A percentile compares a stretch with the other conserved stretches of the same genome.
Conservation (phyloP, 2,797 vertebrate species). For the Brachymystax lenok region DNA sequence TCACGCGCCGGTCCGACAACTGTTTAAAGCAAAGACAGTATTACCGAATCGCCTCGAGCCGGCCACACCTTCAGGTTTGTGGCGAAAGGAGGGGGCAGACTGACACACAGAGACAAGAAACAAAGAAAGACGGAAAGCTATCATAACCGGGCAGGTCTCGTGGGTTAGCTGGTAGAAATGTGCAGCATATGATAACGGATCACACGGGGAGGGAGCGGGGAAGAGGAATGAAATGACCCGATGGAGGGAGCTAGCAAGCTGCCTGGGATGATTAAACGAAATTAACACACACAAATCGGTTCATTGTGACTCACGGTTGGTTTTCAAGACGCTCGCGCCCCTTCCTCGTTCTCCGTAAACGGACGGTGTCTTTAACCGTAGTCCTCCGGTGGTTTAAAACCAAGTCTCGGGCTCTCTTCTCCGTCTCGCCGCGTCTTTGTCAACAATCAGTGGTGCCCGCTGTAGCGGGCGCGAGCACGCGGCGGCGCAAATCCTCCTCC, state of each 20-base stretch:
- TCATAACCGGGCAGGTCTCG: constrained; percentile 55
- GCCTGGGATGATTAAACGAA: background rate
- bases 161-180: constrained; percentile 58
- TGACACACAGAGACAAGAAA: constrained; percentile 56
- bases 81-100: constrained; percentile 41
- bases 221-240: constrained; percentile 38
- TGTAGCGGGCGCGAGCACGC: constrained; percentile 62
- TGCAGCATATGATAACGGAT: constrained; percentile 76
- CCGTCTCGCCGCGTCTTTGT: constrained; percentile 77
- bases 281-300: constrained; percentile 69
- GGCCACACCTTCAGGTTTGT: constrained; percentile 78
- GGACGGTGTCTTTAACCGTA: background rate
- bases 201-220: constrained; percentile 60
- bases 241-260: constrained; percentile 51
- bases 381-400: background rate
- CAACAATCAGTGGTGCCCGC: constrained; percentile 75
- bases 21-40: constrained; percentile 27
- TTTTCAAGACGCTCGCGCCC: constrained; percentile 49
- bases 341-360: constrained; percentile 13
- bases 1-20: constrained; percentile 63
- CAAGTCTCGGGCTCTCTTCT: constrained; percentile 22
- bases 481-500: constrained; percentile 45
- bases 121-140: constrained; percentile 71
- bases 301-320: constrained; percentile 71
- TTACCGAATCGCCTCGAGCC: constrained; percentile 62